phyloP scores from a whole-genome alignment of 2,113 vertebrate genomes.

The Vulpes vulpes region DNA sequence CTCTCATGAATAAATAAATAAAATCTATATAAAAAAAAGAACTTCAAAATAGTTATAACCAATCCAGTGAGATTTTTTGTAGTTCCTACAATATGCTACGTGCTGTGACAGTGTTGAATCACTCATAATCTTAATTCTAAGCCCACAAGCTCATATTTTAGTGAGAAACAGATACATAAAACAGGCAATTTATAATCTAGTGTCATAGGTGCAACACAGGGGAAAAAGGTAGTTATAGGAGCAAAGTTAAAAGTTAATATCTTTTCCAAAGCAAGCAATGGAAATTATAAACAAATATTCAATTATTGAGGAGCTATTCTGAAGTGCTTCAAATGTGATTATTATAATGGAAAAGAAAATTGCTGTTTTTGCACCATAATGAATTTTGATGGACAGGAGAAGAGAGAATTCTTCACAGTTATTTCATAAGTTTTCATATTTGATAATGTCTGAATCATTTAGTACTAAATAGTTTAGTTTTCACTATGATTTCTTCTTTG shows the following conservation, averaged over 20 bases:
- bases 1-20: too few relatives aligned
- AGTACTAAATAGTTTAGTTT: background rate
- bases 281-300: background rate
- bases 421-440: background rate
- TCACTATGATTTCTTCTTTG: background rate
- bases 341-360: background rate
- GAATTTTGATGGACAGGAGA: background rate
- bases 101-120: background rate
- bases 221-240: background rate
- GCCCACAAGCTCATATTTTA: background rate
- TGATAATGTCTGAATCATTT: background rate
- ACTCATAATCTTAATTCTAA: background rate
- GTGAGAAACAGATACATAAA: background rate
- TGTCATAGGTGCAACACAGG: background rate
- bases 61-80: background rate
- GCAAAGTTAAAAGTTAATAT: background rate
- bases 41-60: constrained; percentile 22
- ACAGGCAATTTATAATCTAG: background rate
- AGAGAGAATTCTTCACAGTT: background rate
- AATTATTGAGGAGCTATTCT: background rate
- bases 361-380: background rate
- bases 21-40: background rate
- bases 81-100: background rate
- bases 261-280: constrained; percentile 4
- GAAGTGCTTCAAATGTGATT: background rate